These are phyloP conservation scores for Gymnobelideus leadbeateri DNA, from an alignment of 2,113 vertebrate species.

Conservation along the genomic window DNA sequence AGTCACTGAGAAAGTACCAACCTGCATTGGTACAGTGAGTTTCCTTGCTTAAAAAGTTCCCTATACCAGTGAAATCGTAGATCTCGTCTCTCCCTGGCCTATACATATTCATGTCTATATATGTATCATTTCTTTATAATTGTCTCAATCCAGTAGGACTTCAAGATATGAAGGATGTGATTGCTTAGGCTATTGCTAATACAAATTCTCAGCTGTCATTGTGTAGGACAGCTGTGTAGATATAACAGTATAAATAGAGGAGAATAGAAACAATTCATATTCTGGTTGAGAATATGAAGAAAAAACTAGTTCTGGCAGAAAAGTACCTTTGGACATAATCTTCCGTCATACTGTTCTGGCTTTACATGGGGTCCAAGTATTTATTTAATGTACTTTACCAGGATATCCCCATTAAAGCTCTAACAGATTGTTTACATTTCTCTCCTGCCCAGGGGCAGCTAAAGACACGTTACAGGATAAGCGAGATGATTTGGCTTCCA, in stretches of 20 bases:
- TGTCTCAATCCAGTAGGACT: background rate
- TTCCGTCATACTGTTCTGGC: constrained; percentile 73
- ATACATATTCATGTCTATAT: background rate
- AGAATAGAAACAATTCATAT: constrained; percentile 3
- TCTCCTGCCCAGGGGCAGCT: constrained; percentile 78
- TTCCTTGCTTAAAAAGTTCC: background rate
- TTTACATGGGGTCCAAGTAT: constrained; percentile 78
- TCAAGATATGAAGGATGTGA: background rate
- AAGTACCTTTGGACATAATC: constrained; percentile 70
- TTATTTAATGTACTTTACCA: constrained; percentile 83
- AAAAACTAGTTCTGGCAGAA: constrained; percentile 72
- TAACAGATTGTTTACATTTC: constrained; percentile 83
- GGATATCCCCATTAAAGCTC: constrained; percentile 84
- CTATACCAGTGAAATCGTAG: background rate
- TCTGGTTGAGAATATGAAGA: constrained; percentile 46
- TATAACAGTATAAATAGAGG: constrained; percentile 40
- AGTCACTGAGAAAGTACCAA: background rate
- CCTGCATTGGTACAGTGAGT: background rate
- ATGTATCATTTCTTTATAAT: constrained; percentile 7
- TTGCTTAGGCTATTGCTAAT: constrained; percentile 46
- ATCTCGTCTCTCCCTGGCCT: background rate
- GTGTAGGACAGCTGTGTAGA: background rate
- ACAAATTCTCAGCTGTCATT: constrained; percentile 4
- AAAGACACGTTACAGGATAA: constrained; percentile 75
- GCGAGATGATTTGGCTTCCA: constrained; percentile 68